Evolutionary conservation across 1,140 invertebrate species (phyloP).

Genomic region (Sarcophaga peregrina): DNA sequence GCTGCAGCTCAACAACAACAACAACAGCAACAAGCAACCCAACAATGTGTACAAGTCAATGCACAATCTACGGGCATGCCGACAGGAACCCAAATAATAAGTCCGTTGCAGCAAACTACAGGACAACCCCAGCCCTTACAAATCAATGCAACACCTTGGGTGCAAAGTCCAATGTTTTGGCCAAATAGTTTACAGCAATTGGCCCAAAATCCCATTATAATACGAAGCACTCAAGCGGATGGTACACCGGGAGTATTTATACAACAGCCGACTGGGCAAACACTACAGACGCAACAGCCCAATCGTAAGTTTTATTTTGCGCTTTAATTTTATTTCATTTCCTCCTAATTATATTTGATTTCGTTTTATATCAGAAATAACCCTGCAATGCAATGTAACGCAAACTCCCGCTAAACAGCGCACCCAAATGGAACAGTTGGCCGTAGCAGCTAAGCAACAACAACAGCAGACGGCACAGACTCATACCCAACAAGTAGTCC

Average conservation of each 20-base stretch:
- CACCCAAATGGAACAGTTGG: slow-evolving; percentile 56
- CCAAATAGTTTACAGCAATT: slow-evolving; percentile 75
- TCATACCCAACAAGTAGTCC: not conserved
- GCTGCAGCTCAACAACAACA: slow-evolving; percentile 60
- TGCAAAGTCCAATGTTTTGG: slow-evolving; percentile 75
- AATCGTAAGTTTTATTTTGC: slow-evolving; percentile 56
- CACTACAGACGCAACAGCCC: slow-evolving; percentile 59
- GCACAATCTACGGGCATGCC: slow-evolving; percentile 70
- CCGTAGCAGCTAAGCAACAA: slow-evolving; percentile 55
- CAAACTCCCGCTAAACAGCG: slow-evolving; percentile 60
- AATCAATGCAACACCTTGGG: slow-evolving; percentile 71
- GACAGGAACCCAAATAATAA: slow-evolving; percentile 74
- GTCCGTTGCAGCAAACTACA: slow-evolving; percentile 72
- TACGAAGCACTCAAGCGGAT: slow-evolving; percentile 82
- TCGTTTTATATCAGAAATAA: slow-evolving; percentile 53
- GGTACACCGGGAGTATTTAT: slow-evolving; percentile 81
- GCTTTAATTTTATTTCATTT: not conserved
- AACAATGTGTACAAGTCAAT: slow-evolving; percentile 74
- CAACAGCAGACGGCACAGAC: slow-evolving; percentile 42
- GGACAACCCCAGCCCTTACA: slow-evolving; percentile 72
- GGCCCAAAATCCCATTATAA: slow-evolving; percentile 84
- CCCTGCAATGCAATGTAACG: slow-evolving; percentile 64
- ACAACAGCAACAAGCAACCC: slow-evolving; percentile 66
- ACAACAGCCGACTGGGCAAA: slow-evolving; percentile 76
- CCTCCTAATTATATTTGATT: not conserved